Evolutionary conservation across 1,140 invertebrate genomes (phyloP), one percentile per base, ranked within the genome.

Genomic region (Rhagoletis pomonella): DNA sequence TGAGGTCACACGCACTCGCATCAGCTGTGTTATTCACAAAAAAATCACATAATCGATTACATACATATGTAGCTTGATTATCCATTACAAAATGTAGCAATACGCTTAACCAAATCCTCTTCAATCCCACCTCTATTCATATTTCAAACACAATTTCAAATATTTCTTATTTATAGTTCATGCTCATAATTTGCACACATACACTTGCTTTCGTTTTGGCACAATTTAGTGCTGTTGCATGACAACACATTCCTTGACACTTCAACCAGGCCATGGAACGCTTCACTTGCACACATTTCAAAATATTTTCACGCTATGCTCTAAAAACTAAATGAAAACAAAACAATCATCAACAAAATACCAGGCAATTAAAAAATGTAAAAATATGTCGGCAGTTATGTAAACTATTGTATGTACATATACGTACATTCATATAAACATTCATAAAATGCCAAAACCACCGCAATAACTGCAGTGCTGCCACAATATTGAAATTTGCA

Each of bases 401-500:
- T 81, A 6, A 47, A 47, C 17, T 3, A 50, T 50, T 55, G 44
- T 19, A 42, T 81, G 47, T 17, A 77, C 42, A 50, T 47, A 55
- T 19, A 73, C 60, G 17, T 62, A 62, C 60, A 62, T 7, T 17
- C 4, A n/a, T 47, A 47, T 73, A 73, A 29, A 29, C 42, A 55
- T 55, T 81, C 73, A 81, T 55, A 55, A 81, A 81, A 55, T 29
- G 73, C 73, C 73, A 55, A 81, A 44, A 81, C 73, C 73, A 58
- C 19, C 44, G 9, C 44, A 55, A 29, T 81, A 55, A 50, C 73
- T 29, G 29, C 29, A 81, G 73, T 12, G 10, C 73, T 81, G 47
- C 44, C 73, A 81, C 73, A 81, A 81, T 58, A 81, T 81, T 81
- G 73, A 55, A 81, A 81, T 81, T 81, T 81, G 29, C 73, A 81